Evolutionary conservation across 2,888 invertebrate genomes (phyloP), one percentile per base, ranked within the genome.

Genomic region (Biston betularia): DNA sequence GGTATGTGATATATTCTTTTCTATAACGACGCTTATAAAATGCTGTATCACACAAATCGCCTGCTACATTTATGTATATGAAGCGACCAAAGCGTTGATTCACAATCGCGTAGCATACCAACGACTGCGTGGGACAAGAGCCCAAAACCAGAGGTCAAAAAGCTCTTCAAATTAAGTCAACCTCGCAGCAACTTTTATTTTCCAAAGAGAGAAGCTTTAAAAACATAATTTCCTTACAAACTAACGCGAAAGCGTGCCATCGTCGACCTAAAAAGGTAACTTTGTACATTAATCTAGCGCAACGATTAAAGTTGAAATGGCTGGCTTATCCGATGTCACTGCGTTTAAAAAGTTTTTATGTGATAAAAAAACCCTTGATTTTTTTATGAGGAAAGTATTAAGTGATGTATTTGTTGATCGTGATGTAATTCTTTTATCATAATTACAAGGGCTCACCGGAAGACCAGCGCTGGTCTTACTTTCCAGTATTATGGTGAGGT

Each of bases 231-330:
- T 57, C 46, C 44, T 48, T 50, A 24, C 65, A 60, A 60, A 60
- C 65, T 65, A 65, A 61, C 56, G 40, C 0, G 1, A 34, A 34
- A 44, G 24, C 60, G 65, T 60, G 45, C 65, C 64, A 59, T 58
- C 52, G 35, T 12, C 63, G 68, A 70, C 73, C 71, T 58, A 63
- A 68, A 64, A 65, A 59, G 56, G 55, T 10, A 71, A 73, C 68
- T 73, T 73, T 24, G n/a, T 10, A 68, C 83, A 83, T 83, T 82
- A 83, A 83, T 83, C 79, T 73, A 74, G 58, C 58, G 68, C 68
- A 70, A 82, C 80, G 80, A 79, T 83, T 80, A 72, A 83, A 83
- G 75, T 83, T 83, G 69, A 66, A 70, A 76, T 66, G 68, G 74
- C 70, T 77, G 65, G 68, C 62, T 73, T 71, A 66, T 73, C 79